A percentile compares a stretch with the other conserved stretches of the same genome.
Conservation (phyloP, 2,797 vertebrate species). For the Typhlichthys subterraneus region DNA sequence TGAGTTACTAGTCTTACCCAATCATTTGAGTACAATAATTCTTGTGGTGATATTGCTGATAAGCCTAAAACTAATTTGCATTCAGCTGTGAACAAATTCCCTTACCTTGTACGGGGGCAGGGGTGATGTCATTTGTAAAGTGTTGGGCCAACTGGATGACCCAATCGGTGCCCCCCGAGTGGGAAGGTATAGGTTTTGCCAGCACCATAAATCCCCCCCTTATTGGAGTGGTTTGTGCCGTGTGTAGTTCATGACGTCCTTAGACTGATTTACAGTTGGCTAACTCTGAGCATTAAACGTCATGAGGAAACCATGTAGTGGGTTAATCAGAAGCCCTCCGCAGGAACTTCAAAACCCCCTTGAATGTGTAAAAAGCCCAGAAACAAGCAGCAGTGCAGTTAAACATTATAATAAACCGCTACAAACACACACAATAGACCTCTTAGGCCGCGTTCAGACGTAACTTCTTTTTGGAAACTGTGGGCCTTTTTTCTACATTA, state of each 20-base stretch:
- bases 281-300: constrained; percentile 54
- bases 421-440: background rate
- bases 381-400: background rate
- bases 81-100: constrained; percentile 19
- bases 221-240: constrained; percentile 61
- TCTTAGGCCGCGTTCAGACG: no score
- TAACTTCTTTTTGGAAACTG: no score
- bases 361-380: constrained; percentile 8
- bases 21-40: no score
- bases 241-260: constrained; percentile 67
- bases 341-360: constrained; percentile 23
- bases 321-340: constrained; percentile 57
- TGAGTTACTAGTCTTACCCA: no score
- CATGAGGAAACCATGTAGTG: constrained; percentile 54
- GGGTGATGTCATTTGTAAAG: constrained; percentile 53
- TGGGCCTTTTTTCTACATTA: no score
- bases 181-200: constrained; percentile 41
- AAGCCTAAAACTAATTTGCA: constrained; percentile 9
- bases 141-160: constrained; percentile 56
- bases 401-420: background rate
- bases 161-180: constrained; percentile 40
- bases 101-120: constrained; percentile 20
- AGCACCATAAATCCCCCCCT: constrained; percentile 62
- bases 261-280: constrained; percentile 63
- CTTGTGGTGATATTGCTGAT: background rate